Evolutionary conservation across 2,888 invertebrate genomes (phyloP).

Genomic region (Athalia cordata): DNA sequence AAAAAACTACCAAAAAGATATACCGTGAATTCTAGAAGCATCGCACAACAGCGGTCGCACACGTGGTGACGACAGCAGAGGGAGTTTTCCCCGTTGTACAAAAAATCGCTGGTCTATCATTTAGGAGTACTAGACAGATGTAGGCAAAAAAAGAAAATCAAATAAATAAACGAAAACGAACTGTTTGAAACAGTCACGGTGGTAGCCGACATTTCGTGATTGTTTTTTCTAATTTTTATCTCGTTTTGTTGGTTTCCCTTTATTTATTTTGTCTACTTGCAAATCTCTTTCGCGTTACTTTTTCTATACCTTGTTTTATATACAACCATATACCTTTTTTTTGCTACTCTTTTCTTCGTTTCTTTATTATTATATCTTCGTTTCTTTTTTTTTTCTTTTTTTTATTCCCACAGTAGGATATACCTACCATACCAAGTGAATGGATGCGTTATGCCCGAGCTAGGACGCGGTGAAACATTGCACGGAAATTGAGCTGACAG

Average conservation of each 20-base stretch:
- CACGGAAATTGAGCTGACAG: constrained; percentile 43
- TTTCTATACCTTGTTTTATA: not conserved
- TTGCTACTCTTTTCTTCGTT: not conserved
- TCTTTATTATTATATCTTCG: not conserved
- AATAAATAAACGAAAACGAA: not conserved
- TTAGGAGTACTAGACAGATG: constrained; percentile 35
- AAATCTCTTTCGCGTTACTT: not conserved
- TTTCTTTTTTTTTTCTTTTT: not conserved
- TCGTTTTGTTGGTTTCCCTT: not conserved
- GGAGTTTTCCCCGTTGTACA: not conserved
- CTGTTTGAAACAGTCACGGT: constrained; percentile 34
- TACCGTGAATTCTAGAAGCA: too few species aligned
- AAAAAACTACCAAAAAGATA: too few species aligned
- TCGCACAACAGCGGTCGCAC: too few species aligned
- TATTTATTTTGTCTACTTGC: not conserved
- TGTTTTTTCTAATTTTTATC: constrained; percentile 22
- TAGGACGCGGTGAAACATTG: constrained; percentile 30
- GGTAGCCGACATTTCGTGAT: constrained; percentile 21
- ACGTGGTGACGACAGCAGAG: too few species aligned
- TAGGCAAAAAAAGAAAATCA: constrained; percentile 18
- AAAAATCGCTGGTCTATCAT: constrained; percentile 33
- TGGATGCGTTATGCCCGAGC: not conserved
- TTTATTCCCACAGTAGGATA: constrained; percentile 6
- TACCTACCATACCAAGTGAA: not conserved
- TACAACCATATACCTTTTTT: too few species aligned